Conservation (phyloP, 2,888 invertebrate genomes). For the Melanostoma scalare region DNA sequence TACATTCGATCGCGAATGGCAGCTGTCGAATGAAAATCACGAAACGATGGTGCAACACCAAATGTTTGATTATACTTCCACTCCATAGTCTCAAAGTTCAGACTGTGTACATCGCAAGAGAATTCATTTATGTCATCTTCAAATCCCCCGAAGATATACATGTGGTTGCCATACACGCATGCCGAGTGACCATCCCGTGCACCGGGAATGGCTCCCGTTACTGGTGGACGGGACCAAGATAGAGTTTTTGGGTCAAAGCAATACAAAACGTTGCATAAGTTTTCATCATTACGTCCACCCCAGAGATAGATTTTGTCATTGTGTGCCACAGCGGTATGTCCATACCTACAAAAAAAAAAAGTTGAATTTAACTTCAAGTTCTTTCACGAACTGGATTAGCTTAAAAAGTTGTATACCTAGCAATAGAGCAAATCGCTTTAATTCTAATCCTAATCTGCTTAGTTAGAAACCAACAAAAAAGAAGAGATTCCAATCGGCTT, state of each 20-base stretch:
- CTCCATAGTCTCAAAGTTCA: slow-evolving; percentile 88
- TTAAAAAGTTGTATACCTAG: no score
- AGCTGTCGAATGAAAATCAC: slow-evolving; percentile 95
- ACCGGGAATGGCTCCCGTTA: slow-evolving; percentile 88
- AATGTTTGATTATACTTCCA: slow-evolving; percentile 87
- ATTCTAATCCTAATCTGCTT: no score
- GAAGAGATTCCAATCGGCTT: no score
- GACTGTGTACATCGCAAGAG: slow-evolving; percentile 89
- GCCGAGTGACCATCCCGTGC: slow-evolving; percentile 96
- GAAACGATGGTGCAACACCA: slow-evolving; percentile 87
- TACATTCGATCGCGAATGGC: slow-evolving; percentile 91
- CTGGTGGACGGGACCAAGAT: slow-evolving; percentile 86
- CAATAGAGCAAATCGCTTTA: no score
- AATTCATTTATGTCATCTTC: slow-evolving; percentile 92
- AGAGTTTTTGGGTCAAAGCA: slow-evolving; percentile 90
- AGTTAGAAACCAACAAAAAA: no score
- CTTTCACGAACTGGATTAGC: no score
- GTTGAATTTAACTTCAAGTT: no score
- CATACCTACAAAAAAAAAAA: slow-evolving; percentile 84
- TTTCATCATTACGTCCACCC: slow-evolving; percentile 94
- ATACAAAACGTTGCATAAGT: slow-evolving; percentile 89
- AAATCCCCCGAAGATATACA: slow-evolving; percentile 96
- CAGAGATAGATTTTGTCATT: slow-evolving; percentile 90
- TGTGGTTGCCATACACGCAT: slow-evolving; percentile 88
- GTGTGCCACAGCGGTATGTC: slow-evolving; percentile 94